Evolutionary conservation across 2,888 invertebrate species (phyloP), one percentile per base, ranked within the genome.

Genomic region (Tachystola acroxantha): DNA sequence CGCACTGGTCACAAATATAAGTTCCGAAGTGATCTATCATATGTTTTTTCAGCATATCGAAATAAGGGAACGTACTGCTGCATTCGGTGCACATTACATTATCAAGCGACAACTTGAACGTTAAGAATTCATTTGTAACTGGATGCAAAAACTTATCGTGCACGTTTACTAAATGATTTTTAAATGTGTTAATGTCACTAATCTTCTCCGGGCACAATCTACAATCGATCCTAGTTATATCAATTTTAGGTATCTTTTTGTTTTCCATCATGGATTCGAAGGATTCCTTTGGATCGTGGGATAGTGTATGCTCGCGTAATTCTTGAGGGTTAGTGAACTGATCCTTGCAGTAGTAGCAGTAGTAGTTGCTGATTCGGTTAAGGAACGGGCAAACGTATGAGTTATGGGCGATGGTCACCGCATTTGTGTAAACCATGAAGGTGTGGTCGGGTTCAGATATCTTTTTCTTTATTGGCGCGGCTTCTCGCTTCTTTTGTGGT

Each of bases 11-110:
- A 26, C 87, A 87, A 0, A 77, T 75, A 1, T 54, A 74, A 0
- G 77, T 79, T 0, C 80, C 79, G 5, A 85, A 82, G 39, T 82
- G 84, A 1, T 75, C 76, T 0, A 75, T 66, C 81, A 79, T 82
- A 29, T 81, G 78, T 43, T 81, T 77, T 19, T 76, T 77, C 11
- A 84, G 43, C 3, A 66, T 63, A 40, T 82, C 79, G 26, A 81
- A 77, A 41, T 79, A 84, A 0, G 65, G 80, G 49, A 70, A 88
- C 0, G 46, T 67, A 46, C 44, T 54, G 0, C 52, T 51, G 14
- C 85, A 88, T 53, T 82, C 84, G 0, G 80, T 73, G 26, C 84
- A 85, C 1, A 60, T 57, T 1, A 84, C 46, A 41, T 70, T 75
- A 2, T 73, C 66, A 34, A 72, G 43, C 0, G 78, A 68, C 22